These are phyloP conservation scores for Psittacula echo DNA, from an alignment of 2,797 vertebrate genomes.

Conservation along the genomic window DNA sequence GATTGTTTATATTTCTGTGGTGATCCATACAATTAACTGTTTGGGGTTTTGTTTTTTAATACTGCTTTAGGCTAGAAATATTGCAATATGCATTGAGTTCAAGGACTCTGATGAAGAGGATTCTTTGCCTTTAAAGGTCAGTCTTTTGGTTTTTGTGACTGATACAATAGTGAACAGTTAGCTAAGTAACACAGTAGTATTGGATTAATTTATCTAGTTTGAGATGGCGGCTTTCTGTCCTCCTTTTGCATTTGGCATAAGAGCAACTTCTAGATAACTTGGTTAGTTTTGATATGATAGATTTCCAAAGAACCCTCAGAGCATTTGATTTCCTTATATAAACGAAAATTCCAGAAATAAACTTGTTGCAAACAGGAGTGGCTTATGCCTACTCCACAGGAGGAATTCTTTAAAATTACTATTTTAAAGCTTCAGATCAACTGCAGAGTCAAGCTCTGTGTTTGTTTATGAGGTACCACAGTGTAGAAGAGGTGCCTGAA, in stretches of 20 bases:
- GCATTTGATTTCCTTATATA: neutral
- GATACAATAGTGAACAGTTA: neutral
- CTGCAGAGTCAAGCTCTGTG: neutral
- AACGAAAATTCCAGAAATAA: neutral
- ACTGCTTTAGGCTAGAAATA: conserved; percentile 90
- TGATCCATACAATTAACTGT: neutral
- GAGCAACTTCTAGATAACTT: neutral
- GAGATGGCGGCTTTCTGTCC: neutral
- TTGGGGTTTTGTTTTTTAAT: conserved; percentile 2
- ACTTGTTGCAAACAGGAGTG: neutral
- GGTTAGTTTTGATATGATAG: neutral
- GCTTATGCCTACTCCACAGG: neutral
- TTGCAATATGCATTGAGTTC: conserved; percentile 94
- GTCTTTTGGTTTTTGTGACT: conserved; percentile 4
- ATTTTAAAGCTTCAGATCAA: neutral
- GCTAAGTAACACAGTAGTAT: neutral
- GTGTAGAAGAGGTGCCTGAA: neutral
- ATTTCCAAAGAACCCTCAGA: neutral
- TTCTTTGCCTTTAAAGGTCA: conserved; percentile 89
- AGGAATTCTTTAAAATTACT: neutral
- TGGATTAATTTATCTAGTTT: neutral
- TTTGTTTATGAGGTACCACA: neutral
- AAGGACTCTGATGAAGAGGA: conserved; percentile 95
- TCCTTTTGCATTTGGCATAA: neutral
- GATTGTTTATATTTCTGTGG: neutral